Evolutionary conservation across 2,113 vertebrate species (phyloP), one percentile per base, ranked within the genome.

Genomic region (Gasterosteus nipponicus): DNA sequence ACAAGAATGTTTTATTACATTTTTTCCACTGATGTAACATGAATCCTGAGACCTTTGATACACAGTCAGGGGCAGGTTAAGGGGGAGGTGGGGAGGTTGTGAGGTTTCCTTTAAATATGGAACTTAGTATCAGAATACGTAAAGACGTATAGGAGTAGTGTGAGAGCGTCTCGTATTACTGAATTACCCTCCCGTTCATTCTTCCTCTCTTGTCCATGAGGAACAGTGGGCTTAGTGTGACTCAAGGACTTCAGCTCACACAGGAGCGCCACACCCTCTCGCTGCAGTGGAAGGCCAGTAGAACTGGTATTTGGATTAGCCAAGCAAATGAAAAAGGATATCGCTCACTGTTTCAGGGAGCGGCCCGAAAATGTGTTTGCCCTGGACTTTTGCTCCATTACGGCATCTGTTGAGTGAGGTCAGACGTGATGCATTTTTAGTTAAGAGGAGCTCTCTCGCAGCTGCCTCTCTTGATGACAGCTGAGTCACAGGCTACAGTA

Each of bases 281-380:
- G 1, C 68, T 76, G 63, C 82, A 89, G 70, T 65, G 80, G 57
- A 46, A 57, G 70, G 76, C 78, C 77, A 53, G 85, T 73, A 29
- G 56, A 87, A 84, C 89, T 90, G 86, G 83, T 89, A 89, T 92
- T 88, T 78, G 72, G 56, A 86, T 86, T 77, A 86, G 89, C 82
- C 62, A 0, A 83, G 59, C 68, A 59, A 63, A 18, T 87, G 85
- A 68, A 86, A 90, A 89, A 80, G 68, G 82, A 90, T 89, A 78
- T 82, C 69, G 75, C 41, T 74, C 66, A n/a, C 74, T 80, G 75
- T 79, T 84, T 57, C 54, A 7, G 85, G 91, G 91, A 86, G 91
- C 60, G 88, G 86, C 63, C 56, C 73, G 60, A 38, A 79, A 79
- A 84, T 83, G 78, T 76, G 67, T 38, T 83, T 58, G 67, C 31